These are phyloP conservation scores for Notodonta ziczac DNA, from an alignment of 2,888 invertebrate genomes.

Conservation along the genomic window DNA sequence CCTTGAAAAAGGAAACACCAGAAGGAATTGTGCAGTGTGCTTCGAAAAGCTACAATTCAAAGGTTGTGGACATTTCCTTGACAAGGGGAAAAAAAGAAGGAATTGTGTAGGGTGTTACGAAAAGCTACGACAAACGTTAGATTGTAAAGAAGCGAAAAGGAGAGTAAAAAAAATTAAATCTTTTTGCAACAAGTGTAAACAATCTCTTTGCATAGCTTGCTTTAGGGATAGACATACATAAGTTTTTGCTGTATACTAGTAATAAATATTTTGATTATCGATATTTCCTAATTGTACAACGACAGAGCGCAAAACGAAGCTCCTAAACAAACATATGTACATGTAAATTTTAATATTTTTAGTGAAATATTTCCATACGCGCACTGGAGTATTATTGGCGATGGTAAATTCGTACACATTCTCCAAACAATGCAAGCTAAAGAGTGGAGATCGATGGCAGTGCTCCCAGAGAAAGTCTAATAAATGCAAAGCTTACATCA, in stretches of 20 bases:
- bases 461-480: slow-evolving; percentile 8
- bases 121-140: neutral
- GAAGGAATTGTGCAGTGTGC: no score
- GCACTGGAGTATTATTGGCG: slow-evolving; percentile 2
- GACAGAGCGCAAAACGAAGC: no score
- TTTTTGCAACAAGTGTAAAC: neutral
- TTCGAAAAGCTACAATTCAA: neutral
- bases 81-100: slow-evolving; percentile 3
- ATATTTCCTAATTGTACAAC: no score
- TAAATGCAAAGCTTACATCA: slow-evolving; percentile 12
- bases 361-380: slow-evolving; percentile 7
- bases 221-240: neutral
- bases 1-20: no score
- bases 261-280: no score
- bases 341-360: slow-evolving; percentile 7
- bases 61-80: neutral
- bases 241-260: neutral
- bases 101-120: slow-evolving; percentile 8
- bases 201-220: slow-evolving; percentile 11
- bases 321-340: neutral
- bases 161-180: neutral
- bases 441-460: slow-evolving; percentile 13
- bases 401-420: slow-evolving; percentile 11
- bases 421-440: slow-evolving; percentile 9
- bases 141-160: neutral